These are phyloP conservation scores for Mus minutoides DNA, from an alignment of 2,797 vertebrate species.

Conservation along the genomic window DNA sequence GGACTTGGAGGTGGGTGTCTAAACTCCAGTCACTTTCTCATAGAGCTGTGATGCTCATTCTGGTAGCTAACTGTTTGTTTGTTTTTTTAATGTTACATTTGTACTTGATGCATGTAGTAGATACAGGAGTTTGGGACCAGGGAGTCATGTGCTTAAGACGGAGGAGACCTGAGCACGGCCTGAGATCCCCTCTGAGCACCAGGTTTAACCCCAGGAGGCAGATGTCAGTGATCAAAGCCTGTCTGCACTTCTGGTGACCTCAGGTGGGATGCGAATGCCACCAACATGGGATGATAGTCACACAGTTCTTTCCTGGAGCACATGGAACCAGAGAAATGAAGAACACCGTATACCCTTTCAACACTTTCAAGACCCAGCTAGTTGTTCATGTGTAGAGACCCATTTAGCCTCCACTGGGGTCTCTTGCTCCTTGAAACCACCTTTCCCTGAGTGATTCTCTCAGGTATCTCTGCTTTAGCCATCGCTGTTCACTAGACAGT, in stretches of 20 bases:
- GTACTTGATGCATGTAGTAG: background rate
- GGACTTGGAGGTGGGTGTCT: background rate
- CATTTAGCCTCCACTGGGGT: fast-evolving
- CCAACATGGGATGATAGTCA: fast-evolving
- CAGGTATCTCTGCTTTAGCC: background rate
- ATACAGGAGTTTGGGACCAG: background rate
- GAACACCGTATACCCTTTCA: fast-evolving
- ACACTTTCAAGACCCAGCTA: fast-evolving
- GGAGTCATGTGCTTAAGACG: background rate
- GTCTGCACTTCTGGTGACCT: background rate
- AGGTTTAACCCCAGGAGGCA: background rate
- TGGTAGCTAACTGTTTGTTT: background rate
- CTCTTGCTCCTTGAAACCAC: fast-evolving
- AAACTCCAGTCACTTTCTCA: background rate
- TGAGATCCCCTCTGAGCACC: background rate
- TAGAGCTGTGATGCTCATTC: background rate
- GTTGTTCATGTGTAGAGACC: background rate
- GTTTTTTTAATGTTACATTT: background rate
- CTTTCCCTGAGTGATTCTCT: background rate
- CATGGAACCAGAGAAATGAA: background rate
- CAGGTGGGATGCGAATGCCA: background rate
- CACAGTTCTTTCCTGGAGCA: background rate
- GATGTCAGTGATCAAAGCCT: background rate
- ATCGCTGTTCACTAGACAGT: background rate
- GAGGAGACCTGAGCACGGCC: too few species aligned